Base-by-base conservation (phyloP, 2,113 vertebrate genomes). In the Balaeniceps rex region DNA sequence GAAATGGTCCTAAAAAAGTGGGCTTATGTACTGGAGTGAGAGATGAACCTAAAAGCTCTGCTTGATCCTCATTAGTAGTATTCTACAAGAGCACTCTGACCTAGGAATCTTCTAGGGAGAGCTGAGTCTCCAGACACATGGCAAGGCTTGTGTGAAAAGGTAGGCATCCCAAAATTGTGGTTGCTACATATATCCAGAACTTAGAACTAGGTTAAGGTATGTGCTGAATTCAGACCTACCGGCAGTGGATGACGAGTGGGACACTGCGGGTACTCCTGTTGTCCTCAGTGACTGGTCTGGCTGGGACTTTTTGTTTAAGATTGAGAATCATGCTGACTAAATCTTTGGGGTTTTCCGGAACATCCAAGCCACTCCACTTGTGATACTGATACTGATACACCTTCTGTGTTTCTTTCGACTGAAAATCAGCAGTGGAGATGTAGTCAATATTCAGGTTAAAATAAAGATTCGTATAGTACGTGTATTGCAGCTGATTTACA, bases 361-460 rank as follows among this genome's bases (percentile, higher is more conserved):
- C 91, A 47, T 97, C 96, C 23, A 71, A 86, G n/a, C n/a, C 86
- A 22, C 12, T 94, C 99, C 99, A 99, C 38, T 98, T 98, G 42
- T 97, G 92, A 92, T 98, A 99, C 55, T 99, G 99, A 96, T 99
- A 99, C 78, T 99, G 99, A 88, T 98, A 98, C 57, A 99, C 97
- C 16, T 95, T 95, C 49, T 98, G 98, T 24, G 81, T 94, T 4
- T 99, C 99, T 98, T 99, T 99, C 60, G 98, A 99, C 99, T 99
- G 97, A 82, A 96, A 94, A 97, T 55, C 74, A 84, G 72, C 57
- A 78, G 44, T 7, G 10, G 52, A 84, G 13, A 74, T 17, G 17
- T 33, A 42, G 38, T 83, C 49, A 74, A 47, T 33, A 58, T n/a
- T 87, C 49, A 42, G 31, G n/a, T 77, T 72, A 79, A 92, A 94